Evolutionary conservation across 2,797 vertebrate species (phyloP).

Genomic region (Clarias platycephalus): DNA sequence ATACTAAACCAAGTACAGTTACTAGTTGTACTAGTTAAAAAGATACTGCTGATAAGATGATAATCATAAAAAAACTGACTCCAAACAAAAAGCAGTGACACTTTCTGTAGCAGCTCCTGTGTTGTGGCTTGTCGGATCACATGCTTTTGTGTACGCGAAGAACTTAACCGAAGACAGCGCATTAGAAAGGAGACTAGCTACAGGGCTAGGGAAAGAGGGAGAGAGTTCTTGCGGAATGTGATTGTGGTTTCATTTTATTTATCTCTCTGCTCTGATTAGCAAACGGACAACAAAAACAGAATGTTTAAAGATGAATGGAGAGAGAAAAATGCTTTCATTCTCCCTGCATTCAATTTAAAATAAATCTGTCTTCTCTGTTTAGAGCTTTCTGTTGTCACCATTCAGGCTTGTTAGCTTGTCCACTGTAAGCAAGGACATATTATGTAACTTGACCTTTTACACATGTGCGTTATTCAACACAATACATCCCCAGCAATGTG

Average conservation of each 20-base stretch:
- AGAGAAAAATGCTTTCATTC: slow-evolving; percentile 1
- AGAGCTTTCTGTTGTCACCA: neutral
- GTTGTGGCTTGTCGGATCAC: neutral
- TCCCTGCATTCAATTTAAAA: neutral
- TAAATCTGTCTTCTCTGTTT: neutral
- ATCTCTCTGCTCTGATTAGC: neutral
- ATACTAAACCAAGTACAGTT: neutral
- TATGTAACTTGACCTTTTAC: neutral
- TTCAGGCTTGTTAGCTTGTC: neutral
- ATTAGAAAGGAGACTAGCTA: neutral
- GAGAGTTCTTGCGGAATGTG: neutral
- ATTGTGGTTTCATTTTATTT: neutral
- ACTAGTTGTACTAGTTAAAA: neutral
- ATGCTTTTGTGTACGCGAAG: neutral
- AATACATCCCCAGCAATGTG: slow-evolving; percentile 23
- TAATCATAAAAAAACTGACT: neutral
- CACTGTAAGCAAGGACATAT: neutral
- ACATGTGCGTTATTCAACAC: neutral
- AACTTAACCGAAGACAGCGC: neutral
- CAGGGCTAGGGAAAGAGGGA: neutral
- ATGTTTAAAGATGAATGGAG: neutral
- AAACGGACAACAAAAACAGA: neutral
- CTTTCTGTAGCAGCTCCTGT: neutral
- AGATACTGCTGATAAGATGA: neutral
- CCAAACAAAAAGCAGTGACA: neutral